Evolutionary conservation across 2,888 invertebrate species (phyloP).

Genomic region (Lasioglossum pauxillum): DNA sequence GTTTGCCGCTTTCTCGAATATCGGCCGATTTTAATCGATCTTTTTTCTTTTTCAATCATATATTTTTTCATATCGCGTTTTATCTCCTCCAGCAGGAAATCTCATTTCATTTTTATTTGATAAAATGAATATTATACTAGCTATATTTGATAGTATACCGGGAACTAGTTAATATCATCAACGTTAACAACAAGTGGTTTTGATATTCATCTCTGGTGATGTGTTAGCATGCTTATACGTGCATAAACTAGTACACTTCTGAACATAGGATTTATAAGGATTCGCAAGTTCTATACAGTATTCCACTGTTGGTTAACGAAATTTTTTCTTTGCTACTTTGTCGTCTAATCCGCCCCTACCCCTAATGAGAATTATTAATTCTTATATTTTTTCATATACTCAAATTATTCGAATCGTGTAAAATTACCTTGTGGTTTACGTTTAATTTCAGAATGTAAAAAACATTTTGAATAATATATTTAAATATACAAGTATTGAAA

Average conservation of each 20-base stretch:
- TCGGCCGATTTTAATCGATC: conserved; percentile 79
- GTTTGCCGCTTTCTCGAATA: conserved; percentile 83
- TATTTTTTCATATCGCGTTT: conserved; percentile 25
- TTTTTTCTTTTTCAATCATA: conserved; percentile 23
- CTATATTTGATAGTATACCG: conserved; percentile 18
- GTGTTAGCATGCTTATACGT: conserved; percentile 33
- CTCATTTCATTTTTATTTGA: conserved; percentile 12
- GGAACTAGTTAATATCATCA: conserved; percentile 11
- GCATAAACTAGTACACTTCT: conserved; percentile 30
- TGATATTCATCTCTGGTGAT: conserved; percentile 33
- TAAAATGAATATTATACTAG: neutral
- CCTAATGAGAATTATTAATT: neutral
- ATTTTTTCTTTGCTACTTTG: neutral
- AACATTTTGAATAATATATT: neutral
- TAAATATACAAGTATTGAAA: neutral
- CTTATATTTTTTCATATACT: neutral
- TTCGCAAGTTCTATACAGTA: conserved; percentile 39
- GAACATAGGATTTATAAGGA: conserved; percentile 37
- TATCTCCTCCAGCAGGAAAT: neutral
- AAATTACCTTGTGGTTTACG: neutral
- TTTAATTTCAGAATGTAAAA: neutral
- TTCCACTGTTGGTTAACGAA: neutral
- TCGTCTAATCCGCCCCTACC: neutral
- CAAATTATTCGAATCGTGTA: neutral
- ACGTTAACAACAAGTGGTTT: conserved; percentile 24